These are phyloP conservation scores for Columba guinea DNA, from an alignment of 2,797 vertebrate species.

Conservation along the genomic window DNA sequence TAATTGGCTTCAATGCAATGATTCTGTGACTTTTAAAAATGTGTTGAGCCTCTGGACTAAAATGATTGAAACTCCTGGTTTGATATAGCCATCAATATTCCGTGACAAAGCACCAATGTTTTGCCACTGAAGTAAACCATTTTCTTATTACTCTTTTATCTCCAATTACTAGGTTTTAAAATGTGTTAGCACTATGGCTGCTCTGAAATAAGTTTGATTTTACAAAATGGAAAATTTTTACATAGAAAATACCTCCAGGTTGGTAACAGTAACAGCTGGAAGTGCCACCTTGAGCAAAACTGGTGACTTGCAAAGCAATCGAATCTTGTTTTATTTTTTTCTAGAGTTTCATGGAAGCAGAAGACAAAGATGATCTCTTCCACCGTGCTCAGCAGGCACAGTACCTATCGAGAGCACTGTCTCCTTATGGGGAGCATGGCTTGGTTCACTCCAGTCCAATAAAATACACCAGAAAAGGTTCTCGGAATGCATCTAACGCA, in stretches of 20 bases:
- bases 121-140: background rate
- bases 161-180: background rate
- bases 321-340: background rate
- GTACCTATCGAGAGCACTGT: background rate
- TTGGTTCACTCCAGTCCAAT: background rate
- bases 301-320: background rate
- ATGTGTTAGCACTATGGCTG: background rate
- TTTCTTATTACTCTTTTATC: background rate
- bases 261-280: background rate
- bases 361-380: background rate
- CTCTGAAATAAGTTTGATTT: background rate
- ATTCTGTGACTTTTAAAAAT: background rate
- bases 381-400: background rate
- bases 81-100: background rate
- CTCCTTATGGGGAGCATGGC: background rate
- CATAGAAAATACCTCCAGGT: background rate
- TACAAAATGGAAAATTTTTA: background rate
- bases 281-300: background rate
- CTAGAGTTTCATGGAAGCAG: background rate
- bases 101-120: background rate
- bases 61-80: background rate
- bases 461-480: background rate
- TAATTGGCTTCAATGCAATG: background rate
- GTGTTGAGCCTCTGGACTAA: background rate
- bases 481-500: constrained; percentile 31